A percentile compares a stretch with the other conserved stretches of the same genome.
Evolutionary conservation across 2,888 invertebrate species (phyloP).

Genomic region (Conchocele bisecta): DNA sequence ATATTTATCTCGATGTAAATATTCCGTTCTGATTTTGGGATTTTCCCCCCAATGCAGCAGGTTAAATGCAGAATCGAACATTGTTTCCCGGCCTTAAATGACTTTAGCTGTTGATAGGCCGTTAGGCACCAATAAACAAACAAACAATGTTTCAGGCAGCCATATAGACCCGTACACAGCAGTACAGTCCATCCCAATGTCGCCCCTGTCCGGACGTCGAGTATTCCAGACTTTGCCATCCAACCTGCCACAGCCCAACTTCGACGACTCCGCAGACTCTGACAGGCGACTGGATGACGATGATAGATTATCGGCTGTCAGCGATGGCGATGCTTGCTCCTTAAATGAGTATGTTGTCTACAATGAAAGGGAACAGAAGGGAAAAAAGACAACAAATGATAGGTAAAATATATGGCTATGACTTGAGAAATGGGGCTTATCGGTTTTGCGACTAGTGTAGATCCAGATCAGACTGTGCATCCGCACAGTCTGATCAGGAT

Average conservation of each 20-base stretch:
- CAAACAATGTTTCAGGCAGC: constrained; percentile 38
- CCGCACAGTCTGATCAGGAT: too few species aligned
- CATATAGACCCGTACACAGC: constrained; percentile 55
- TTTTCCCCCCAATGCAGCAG: too few species aligned
- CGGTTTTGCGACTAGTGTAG: too few species aligned
- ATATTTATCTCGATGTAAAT: too few species aligned
- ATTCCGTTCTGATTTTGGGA: too few species aligned
- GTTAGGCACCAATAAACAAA: too few species aligned
- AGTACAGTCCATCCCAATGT: constrained; percentile 57
- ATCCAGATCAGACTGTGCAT: too few species aligned
- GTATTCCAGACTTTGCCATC: constrained; percentile 42
- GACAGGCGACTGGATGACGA: constrained; percentile 26
- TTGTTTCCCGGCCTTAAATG: too few species aligned
- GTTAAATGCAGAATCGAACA: too few species aligned
- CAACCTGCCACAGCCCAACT: constrained; percentile 66
- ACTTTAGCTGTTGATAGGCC: too few species aligned
- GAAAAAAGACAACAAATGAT: constrained; percentile 11
- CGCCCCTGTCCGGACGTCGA: constrained; percentile 30
- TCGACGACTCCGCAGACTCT: constrained; percentile 56
- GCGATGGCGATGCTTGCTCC: constrained; percentile 67
- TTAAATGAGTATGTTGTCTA: constrained; percentile 62
- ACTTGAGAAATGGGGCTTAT: too few species aligned
- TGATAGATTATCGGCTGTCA: constrained; percentile 43
- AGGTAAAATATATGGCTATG: too few species aligned
- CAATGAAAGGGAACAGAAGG: constrained; percentile 27